Evolutionary conservation across 2,888 invertebrate genomes (phyloP), one percentile per base, ranked within the genome.

Genomic region (Laspeyria flexula): DNA sequence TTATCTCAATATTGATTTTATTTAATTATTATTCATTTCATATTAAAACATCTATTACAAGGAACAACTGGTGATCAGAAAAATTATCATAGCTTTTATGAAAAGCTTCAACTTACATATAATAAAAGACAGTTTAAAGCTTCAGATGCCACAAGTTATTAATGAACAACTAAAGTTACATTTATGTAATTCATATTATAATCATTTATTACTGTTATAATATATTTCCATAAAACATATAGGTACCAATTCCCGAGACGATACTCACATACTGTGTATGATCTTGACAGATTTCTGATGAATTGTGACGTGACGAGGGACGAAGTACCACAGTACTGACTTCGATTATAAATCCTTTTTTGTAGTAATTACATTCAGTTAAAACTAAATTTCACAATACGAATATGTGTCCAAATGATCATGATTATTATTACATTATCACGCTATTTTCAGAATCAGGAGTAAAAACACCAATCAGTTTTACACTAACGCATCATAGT

Each of bases 241-340:
- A n/a, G n/a, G n/a, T n/a, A n/a, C n/a, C n/a, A n/a, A n/a, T 53
- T 57, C 43, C 52, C 30, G 44, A 51, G 54, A 46, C 54, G 38
- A 37, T 56, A 57, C 52, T 58, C 29, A 60, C 54, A 23, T 40
- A 39, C 43, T 53, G 52, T 53, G 68, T 65, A 65, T 71, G 77
- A 70, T 79, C 71, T 77, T 76, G 78, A 76, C 78, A 73, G 72
- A 67, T 74, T 74, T 71, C 62, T 65, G 48, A 54, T 62, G 63
- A 69, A 66, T 62, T 69, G 59, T 76, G 72, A 71, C 71, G 73
- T 74, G 74, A 74, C 73, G 69, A 61, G 57, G 54, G 49, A 61
- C 42, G 39, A 55, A 51, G 42, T 60, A 57, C 46, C 40, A 5
- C 53, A 57, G 37, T 60, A 53, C 52, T 41, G 48, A 68, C 57